These are phyloP conservation scores for Thermophis baileyi DNA, from an alignment of 2,113 vertebrate genomes.

Conservation along the genomic window DNA sequence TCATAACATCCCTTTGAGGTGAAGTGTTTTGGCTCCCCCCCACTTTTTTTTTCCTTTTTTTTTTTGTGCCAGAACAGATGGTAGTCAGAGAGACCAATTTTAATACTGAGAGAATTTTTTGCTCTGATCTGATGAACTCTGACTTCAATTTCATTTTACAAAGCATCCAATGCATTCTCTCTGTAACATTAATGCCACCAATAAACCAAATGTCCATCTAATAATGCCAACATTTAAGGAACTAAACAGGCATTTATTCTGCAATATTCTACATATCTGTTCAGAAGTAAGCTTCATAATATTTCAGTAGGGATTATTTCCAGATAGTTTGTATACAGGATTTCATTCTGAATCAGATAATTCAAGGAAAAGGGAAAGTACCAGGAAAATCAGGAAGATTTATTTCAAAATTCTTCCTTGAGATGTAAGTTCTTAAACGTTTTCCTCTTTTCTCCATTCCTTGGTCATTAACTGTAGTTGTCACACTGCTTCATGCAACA, in stretches of 20 bases:
- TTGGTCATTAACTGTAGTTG: neutral
- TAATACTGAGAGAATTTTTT: neutral
- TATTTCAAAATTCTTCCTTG: neutral
- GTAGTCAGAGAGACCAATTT: neutral
- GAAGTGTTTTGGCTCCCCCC: slow-evolving; percentile 4
- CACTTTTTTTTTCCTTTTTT: neutral
- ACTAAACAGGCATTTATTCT: neutral
- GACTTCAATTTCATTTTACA: neutral
- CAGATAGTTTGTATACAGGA: neutral
- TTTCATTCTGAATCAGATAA: neutral
- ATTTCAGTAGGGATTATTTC: neutral
- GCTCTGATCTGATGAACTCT: neutral
- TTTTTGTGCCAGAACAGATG: slow-evolving; percentile 5
- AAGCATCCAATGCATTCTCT: neutral
- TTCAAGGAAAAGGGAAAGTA: neutral
- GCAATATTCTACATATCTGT: neutral
- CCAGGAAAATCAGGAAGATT: neutral
- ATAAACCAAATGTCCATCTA: neutral
- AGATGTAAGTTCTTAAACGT: neutral
- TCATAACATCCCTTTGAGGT: slow-evolving; percentile 37
- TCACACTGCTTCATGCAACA: neutral
- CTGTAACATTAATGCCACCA: neutral
- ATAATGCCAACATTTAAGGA: neutral
- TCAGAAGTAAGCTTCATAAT: neutral
- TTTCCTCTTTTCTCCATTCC: neutral